These are phyloP conservation scores for Prunella himalayana DNA, from an alignment of 2,113 vertebrate genomes.

Conservation along the genomic window DNA sequence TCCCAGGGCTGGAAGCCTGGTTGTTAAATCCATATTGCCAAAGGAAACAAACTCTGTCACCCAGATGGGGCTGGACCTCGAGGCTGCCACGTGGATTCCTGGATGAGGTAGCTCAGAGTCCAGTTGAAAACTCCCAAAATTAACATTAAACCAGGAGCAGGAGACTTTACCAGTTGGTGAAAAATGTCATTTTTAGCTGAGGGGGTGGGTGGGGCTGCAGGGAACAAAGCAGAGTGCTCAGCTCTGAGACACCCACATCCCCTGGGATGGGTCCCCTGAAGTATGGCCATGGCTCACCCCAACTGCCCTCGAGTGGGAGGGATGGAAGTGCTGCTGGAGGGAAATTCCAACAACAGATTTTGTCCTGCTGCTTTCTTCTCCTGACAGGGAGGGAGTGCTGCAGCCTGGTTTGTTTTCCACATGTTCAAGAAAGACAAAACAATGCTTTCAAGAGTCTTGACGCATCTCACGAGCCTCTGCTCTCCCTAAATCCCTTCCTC, in stretches of 20 bases:
- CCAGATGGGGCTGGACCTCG: neutral
- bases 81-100: neutral
- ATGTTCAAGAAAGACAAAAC: neutral
- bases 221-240: neutral
- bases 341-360: neutral
- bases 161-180: neutral
- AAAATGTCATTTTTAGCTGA: neutral
- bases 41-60: neutral
- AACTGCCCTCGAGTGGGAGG: neutral
- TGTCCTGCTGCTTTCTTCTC: neutral
- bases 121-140: neutral
- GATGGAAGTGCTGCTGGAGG: neutral
- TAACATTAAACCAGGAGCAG: neutral
- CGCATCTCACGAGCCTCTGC: fast-evolving
- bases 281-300: fast-evolving
- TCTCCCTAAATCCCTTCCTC: neutral
- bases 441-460: neutral
- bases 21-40: neutral
- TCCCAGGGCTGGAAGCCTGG: neutral
- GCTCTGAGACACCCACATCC: neutral
- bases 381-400: neutral
- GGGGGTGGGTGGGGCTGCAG: neutral
- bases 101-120: neutral
- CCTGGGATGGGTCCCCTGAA: neutral
- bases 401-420: neutral